A percentile compares a stretch with the other conserved stretches of the same genome.
Evolutionary conservation across 2,113 vertebrate genomes (phyloP).

Genomic region (Vireo altiloquus): DNA sequence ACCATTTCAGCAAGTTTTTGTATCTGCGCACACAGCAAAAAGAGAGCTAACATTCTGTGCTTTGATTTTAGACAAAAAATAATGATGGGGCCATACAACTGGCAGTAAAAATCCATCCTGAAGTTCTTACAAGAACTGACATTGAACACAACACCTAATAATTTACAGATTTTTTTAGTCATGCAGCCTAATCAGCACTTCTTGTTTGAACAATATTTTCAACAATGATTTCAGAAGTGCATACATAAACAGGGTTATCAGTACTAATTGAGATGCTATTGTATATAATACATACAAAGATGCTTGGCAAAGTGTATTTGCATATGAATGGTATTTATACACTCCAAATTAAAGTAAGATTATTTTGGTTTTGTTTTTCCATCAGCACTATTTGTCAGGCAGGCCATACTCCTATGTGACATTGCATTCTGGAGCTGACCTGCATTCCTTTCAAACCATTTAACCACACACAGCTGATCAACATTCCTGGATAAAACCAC

Average conservation of each 20-base stretch:
- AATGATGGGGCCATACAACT: neutral
- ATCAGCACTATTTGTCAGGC: neutral
- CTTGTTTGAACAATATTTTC: neutral
- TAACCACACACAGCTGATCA: slow-evolving; percentile 69
- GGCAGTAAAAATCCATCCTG: neutral
- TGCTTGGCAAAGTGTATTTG: neutral
- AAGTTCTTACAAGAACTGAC: neutral
- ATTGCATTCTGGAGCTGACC: slow-evolving; percentile 43
- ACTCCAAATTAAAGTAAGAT: neutral
- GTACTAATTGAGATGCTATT: neutral
- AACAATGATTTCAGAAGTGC: neutral
- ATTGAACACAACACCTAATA: too few species aligned
- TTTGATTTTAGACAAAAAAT: neutral
- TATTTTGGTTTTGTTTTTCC: neutral
- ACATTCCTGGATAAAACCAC: slow-evolving; percentile 63
- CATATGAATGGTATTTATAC: slow-evolving; percentile 23
- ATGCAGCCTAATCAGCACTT: neutral
- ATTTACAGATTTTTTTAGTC: neutral
- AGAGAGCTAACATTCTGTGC: neutral
- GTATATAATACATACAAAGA: neutral
- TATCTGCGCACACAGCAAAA: neutral
- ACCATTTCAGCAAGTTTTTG: neutral
- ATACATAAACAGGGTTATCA: neutral
- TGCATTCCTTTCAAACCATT: slow-evolving; percentile 65
- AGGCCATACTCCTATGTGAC: neutral